Base-by-base conservation (phyloP, 2,888 invertebrate species). In the Unio pictorum region DNA sequence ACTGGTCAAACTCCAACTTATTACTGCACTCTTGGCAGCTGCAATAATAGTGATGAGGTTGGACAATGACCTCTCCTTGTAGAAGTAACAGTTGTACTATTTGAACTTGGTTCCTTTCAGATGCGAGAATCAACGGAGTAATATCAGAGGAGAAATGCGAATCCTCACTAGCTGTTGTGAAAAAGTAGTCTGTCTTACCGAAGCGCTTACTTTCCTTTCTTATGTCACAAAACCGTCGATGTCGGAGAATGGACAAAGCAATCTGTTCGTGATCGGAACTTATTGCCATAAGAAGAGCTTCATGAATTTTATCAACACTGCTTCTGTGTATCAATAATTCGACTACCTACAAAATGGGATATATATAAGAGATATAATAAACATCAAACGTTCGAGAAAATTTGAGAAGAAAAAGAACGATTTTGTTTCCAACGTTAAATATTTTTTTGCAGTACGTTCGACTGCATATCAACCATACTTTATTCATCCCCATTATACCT, bases 21-120 rank as follows among this genome's bases (percentile, higher is more conserved):
- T 79, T 81, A 34, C 69, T 71, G 68, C 86, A 86, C 62, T 82
- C 82, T 61, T 78, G 75, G 66, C 87, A 87, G 45, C 74, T 68
- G 71, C 87, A 87, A 68, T 84, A 78, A 70, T 84, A 84, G 61
- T 85, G 85, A 73, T 87, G 87, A 7, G 87, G 87, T 65, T 86
- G 85, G 20, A 78, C 77, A 57, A 87, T 86, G 11, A 76, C 78
- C 62, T 86, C 84, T 0, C 85, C 86, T 34, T 83, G 76, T 54
- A 84, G 71, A 45, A 87, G 67, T 58, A 84, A 62, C 57, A 81
- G 70, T 61, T 78, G 76, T 11, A 82, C 79, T 55, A 84, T 82
- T 70, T 84, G 82, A 62, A 80, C 82, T 69, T 81, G 84, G 66
- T 85, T 85, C 45, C 78, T 61, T 66, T 84, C 81, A 4, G 85